Conservation (phyloP, 1,140 invertebrate genomes). For the Dysdera silvatica region DNA sequence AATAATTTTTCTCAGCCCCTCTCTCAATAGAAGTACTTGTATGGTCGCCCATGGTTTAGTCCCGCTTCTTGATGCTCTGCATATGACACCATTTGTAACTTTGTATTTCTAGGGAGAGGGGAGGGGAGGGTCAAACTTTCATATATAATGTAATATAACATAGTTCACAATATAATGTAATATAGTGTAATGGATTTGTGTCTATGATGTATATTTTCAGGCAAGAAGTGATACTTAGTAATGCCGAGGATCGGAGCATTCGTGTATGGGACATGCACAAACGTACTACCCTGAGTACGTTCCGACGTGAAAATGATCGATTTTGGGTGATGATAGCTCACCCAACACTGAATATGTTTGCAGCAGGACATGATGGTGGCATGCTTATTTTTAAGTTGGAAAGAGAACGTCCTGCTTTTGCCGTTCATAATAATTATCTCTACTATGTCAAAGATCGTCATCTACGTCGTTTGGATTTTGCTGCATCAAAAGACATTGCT, state of each 20-base stretch:
- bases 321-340: constrained; percentile 95
- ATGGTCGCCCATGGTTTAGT: no score
- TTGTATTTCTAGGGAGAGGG: no score
- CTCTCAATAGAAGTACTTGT: no score
- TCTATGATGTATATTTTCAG: constrained; percentile 38
- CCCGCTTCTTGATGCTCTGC: no score
- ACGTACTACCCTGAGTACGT: constrained; percentile 90
- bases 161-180: no score
- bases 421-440: constrained; percentile 83
- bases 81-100: no score
- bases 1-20: no score
- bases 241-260: constrained; percentile 97
- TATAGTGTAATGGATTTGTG: no score
- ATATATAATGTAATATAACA: no score
- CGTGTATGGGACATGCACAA: constrained; percentile 99
- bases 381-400: constrained; percentile 81
- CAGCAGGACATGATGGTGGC: constrained; percentile 92
- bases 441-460: constrained; percentile 94
- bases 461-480: constrained; percentile 85
- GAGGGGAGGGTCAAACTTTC: no score
- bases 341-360: constrained; percentile 62
- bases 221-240: constrained; percentile 93
- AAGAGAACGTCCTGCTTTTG: constrained; percentile 90
- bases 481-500: constrained; percentile 80
- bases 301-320: constrained; percentile 87